Percentiles rank a stretch among this genome's conserved stretches.
These are phyloP conservation scores for Heliconius himera DNA, from an alignment of 1,140 invertebrate genomes.

Conservation along the genomic window DNA sequence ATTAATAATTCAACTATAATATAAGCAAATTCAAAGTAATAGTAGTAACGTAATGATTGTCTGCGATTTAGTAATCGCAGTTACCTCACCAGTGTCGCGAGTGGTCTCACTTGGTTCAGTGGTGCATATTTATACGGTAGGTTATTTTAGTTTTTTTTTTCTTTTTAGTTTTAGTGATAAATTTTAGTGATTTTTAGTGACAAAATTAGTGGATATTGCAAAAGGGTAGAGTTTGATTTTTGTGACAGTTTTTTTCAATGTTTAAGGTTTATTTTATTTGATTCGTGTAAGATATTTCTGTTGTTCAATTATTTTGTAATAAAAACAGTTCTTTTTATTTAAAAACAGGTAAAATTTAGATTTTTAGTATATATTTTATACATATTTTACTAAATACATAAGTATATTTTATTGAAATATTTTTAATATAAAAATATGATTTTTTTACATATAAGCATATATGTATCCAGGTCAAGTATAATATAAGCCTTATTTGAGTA, in stretches of 20 bases:
- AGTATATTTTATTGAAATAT: too few species aligned
- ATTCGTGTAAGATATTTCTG: too few species aligned
- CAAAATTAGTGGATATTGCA: too few species aligned
- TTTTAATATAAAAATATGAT: too few species aligned
- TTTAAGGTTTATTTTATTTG: too few species aligned
- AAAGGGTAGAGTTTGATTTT: too few species aligned
- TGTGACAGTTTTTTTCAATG: too few species aligned
- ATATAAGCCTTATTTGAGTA: background rate
- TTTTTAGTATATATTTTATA: too few species aligned
- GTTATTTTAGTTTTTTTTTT: constrained; percentile 7
- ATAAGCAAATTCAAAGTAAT: background rate
- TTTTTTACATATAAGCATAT: background rate
- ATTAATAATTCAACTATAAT: background rate
- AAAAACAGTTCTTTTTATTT: too few species aligned
- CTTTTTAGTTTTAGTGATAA: background rate
- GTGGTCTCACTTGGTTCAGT: constrained; percentile 32
- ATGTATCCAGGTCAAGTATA: background rate
- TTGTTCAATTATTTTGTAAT: too few species aligned
- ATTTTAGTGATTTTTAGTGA: background rate
- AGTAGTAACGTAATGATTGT: background rate
- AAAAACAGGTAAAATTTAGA: too few species aligned
- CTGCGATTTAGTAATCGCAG: constrained; percentile 30
- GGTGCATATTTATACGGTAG: constrained; percentile 32
- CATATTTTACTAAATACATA: too few species aligned
- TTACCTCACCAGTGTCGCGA: constrained; percentile 36